Base-by-base conservation (phyloP, 2,113 vertebrate genomes). In the Lutjanus erythropterus region DNA sequence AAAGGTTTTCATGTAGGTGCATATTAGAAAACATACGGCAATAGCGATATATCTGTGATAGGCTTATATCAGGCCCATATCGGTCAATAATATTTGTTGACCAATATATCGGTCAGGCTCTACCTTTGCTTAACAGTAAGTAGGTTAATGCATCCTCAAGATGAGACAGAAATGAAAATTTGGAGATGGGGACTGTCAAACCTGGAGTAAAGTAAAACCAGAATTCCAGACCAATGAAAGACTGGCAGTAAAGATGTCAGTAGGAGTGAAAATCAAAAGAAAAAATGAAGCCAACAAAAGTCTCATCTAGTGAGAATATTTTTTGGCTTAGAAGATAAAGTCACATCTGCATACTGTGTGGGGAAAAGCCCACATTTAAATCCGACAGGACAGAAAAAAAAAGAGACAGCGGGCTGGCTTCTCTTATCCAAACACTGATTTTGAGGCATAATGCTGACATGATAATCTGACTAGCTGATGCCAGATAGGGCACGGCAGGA, bases 391-490 rank as follows among this genome's bases (percentile, higher is more conserved):
- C 21, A 44, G 9, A 44, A 46, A 53, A 37, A 61, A 50, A 39
- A 62, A 23, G 23, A 42, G 21, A 29, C 4, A 25, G 11, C 9
- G n/a, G 47, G 27, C 14, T 14, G 18, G 35, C 47, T 55, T 31
- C 44, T 12, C 18, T 23, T 25, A 35, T 31, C 56, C 19, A 25
- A 41, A 46, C 35, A 35, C 44, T 12, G 66, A 67, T 67, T 69
- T 42, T n/a, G 29, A 44, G 31, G 19, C 16, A 56, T 42, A 56
- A 49, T 23, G 31, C 62, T 19, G 47, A 52, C 25, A 33, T 23
- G 37, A 15, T 49, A 56, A 70, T 73, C 62, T 70, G 23, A 49
- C 18, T 41, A 11, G 9, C 61, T 31, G 62, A 72, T 66, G 39
- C 41, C 74, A 78, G 29, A 60, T 27, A 80, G 27, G 50, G 49